Evolutionary conservation across 2,113 vertebrate species (phyloP).

Genomic region (Xyrauchen texanus): DNA sequence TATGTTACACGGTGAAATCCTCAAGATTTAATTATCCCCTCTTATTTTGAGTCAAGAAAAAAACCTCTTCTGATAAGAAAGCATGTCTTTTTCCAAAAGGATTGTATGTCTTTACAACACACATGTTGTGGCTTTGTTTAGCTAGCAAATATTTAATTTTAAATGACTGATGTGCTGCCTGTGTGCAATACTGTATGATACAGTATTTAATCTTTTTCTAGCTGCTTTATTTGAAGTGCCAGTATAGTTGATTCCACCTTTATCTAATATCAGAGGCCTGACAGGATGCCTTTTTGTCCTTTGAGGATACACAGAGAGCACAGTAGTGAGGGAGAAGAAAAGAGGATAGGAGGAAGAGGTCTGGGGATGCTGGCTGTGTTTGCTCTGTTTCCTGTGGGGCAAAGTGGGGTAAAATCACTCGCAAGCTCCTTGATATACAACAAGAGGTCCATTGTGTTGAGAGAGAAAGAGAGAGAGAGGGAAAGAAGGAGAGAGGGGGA

Average conservation of each 20-base stretch:
- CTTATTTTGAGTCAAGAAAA: not conserved
- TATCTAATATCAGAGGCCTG: conserved; percentile 22
- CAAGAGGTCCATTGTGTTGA: too few species aligned
- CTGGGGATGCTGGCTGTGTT: not conserved
- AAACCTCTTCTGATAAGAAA: too few species aligned
- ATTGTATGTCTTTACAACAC: not conserved
- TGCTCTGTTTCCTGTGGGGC: conserved; percentile 20
- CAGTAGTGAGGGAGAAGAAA: conserved; percentile 14
- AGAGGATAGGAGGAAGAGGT: conserved; percentile 9
- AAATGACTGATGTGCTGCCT: conserved; percentile 30
- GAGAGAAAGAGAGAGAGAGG: too few species aligned
- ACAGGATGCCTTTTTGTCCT: conserved; percentile 24
- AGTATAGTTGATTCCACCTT: conserved; percentile 27
- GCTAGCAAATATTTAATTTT: conserved; percentile 20
- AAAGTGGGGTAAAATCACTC: conserved; percentile 26
- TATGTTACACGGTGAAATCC: not conserved
- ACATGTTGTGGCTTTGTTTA: conserved; percentile 9
- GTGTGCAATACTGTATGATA: conserved; percentile 9
- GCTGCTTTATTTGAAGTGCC: conserved; percentile 34
- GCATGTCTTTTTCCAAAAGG: too few species aligned
- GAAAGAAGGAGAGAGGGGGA: too few species aligned
- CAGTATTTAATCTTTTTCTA: conserved; percentile 20
- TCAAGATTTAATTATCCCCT: not conserved
- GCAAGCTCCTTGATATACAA: conserved; percentile 4
- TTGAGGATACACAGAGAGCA: not conserved